Percentiles rank a stretch among this genome's conserved stretches.
Conservation (phyloP, 1,140 invertebrate genomes). For the Pseudomyrmex concolor region DNA sequence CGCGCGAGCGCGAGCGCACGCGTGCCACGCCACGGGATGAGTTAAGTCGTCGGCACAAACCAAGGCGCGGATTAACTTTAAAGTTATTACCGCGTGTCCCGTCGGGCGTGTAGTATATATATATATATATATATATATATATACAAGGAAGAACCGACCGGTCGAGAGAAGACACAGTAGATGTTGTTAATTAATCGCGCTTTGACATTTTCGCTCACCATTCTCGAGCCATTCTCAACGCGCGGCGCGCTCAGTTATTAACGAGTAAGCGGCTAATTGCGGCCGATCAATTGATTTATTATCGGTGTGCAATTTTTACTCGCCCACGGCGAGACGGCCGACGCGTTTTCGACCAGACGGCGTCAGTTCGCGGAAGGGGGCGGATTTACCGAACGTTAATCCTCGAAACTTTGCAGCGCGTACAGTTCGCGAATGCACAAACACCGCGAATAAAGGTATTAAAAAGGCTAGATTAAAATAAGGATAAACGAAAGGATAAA, state of each 20-base stretch:
- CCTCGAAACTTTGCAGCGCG: constrained; percentile 9
- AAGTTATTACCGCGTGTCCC: constrained; percentile 41
- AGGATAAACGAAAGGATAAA: background rate
- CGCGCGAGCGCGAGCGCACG: background rate
- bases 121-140: background rate
- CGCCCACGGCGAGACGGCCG: background rate
- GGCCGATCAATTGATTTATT: constrained; percentile 48
- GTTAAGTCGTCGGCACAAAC: constrained; percentile 50
- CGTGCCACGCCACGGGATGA: constrained; percentile 20
- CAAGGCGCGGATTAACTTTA: constrained; percentile 61
- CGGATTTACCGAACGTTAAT: constrained; percentile 4
- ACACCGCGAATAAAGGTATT: background rate
- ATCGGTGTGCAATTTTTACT: constrained; percentile 42
- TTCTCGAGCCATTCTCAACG: background rate
- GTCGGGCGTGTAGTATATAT: constrained; percentile 12
- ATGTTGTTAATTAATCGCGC: constrained; percentile 56
- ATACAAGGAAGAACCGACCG: background rate
- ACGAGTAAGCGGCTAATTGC: constrained; percentile 64
- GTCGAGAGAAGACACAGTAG: constrained; percentile 29
- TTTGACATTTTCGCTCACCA: background rate
- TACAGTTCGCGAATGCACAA: background rate
- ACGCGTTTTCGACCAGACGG: constrained; percentile 29
- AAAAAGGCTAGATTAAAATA: background rate
- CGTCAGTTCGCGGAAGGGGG: background rate
- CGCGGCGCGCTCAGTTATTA: constrained; percentile 39